Conservation (phyloP, 2,888 invertebrate genomes). For the Erebia epiphron region DNA sequence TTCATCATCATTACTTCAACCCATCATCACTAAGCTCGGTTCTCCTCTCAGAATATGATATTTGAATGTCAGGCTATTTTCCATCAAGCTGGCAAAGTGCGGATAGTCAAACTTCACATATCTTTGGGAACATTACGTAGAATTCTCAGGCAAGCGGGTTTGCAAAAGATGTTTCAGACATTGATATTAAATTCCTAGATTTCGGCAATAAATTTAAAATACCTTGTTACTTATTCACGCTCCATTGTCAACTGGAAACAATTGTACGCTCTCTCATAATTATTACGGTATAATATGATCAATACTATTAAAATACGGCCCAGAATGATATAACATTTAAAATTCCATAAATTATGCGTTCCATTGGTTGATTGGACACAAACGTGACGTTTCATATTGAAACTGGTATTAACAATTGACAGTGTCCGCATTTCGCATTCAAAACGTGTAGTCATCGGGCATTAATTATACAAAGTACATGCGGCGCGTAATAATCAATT, state of each 20-base stretch:
- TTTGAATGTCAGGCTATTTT: too few species aligned
- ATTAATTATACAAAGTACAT: slow-evolving; percentile 26
- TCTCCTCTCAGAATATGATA: too few species aligned
- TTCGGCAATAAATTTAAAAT: not conserved
- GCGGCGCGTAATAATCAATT: slow-evolving; percentile 24
- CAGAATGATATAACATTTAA: slow-evolving; percentile 21
- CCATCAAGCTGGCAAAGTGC: too few species aligned
- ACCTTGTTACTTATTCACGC: not conserved
- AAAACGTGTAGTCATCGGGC: slow-evolving; percentile 22
- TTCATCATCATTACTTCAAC: too few species aligned
- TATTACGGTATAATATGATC: slow-evolving; percentile 5
- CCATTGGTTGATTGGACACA: slow-evolving; percentile 31
- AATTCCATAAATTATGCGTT: slow-evolving; percentile 30
- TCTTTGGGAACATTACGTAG: too few species aligned
- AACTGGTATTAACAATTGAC: slow-evolving; percentile 43
- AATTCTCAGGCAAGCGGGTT: too few species aligned
- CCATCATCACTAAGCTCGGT: too few species aligned
- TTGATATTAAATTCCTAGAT: not conserved
- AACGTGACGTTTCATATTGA: slow-evolving; percentile 41
- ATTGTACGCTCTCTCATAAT: slow-evolving; percentile 4
- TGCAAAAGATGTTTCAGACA: too few species aligned
- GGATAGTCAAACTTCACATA: too few species aligned
- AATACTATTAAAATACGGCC: slow-evolving; percentile 1
- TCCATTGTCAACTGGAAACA: slow-evolving; percentile 1
- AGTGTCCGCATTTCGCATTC: slow-evolving; percentile 33